Conservation (phyloP, 2,797 vertebrate species). For the Euthynnus affinis region DNA sequence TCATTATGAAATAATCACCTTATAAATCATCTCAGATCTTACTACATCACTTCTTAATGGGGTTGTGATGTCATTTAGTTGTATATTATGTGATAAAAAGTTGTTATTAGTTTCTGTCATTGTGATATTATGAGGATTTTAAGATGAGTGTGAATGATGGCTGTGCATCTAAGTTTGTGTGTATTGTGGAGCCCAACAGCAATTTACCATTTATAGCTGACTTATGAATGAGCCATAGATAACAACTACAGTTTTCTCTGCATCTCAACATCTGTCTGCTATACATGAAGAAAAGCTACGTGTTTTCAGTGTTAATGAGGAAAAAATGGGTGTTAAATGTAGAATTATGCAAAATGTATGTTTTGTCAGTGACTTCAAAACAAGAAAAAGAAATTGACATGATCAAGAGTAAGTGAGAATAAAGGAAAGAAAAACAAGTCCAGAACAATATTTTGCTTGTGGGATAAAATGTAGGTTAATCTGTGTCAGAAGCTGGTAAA, state of each 20-base stretch:
- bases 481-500: conserved; percentile 44
- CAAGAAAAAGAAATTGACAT: conserved; percentile 6
- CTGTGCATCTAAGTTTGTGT: background rate
- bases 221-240: conserved; percentile 28
- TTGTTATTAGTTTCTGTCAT: conserved; percentile 25
- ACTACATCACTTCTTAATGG: conserved; percentile 15
- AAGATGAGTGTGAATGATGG: conserved; percentile 18
- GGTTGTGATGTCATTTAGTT: conserved; percentile 29
- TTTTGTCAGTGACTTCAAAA: conserved; percentile 8
- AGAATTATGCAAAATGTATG: conserved; percentile 21
- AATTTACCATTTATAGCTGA: conserved; percentile 22
- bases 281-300: background rate
- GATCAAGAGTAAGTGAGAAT: conserved; percentile 4
- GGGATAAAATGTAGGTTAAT: conserved; percentile 36
- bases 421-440: background rate
- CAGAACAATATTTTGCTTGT: conserved; percentile 17
- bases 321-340: conserved; percentile 1
- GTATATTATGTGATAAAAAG: conserved; percentile 27
- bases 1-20: conserved; percentile 15
- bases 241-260: background rate
- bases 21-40: conserved; percentile 24
- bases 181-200: conserved; percentile 9
- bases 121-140: conserved; percentile 18
- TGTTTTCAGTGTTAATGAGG: background rate
- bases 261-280: conserved; percentile 42